Percentiles rank a stretch among this genome's conserved stretches.
Conservation (phyloP, 2,888 invertebrate species). For the Ametastegia equiseti region DNA sequence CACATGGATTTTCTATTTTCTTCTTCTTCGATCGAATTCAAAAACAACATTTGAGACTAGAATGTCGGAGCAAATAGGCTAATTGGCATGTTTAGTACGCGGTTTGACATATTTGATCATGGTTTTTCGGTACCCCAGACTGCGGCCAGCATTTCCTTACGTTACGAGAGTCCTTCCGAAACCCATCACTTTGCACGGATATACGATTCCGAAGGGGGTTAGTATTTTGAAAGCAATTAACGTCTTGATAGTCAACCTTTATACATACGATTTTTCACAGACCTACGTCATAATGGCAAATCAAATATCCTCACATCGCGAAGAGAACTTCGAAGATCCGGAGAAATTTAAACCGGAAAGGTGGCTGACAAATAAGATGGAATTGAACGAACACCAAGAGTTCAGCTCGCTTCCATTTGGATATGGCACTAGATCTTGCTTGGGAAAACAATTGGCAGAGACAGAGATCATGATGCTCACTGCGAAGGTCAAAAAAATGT, state of each 20-base stretch:
- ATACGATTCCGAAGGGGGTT: conserved; percentile 77
- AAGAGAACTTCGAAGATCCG: conserved; percentile 83
- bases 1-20: neutral
- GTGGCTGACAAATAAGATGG: conserved; percentile 77
- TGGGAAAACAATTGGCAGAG: conserved; percentile 82
- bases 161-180: conserved; percentile 80
- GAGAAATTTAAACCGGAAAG: conserved; percentile 81
- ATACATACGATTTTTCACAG: conserved; percentile 48
- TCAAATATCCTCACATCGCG: conserved; percentile 80
- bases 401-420: conserved; percentile 83
- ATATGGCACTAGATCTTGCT: conserved; percentile 80
- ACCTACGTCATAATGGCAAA: conserved; percentile 83
- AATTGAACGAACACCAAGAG: conserved; percentile 74
- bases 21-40: neutral
- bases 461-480: conserved; percentile 79
- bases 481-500: conserved; percentile 75
- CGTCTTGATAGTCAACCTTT: neutral
- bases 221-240: conserved; percentile 48
- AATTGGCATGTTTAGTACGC: too few species aligned
- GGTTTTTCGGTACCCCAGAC: too few species aligned
- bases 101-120: too few species aligned
- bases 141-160: conserved; percentile 83
- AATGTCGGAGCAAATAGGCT: too few species aligned
- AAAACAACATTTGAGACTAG: too few species aligned
- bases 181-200: conserved; percentile 80